These are phyloP conservation scores for Sicus ferrugineus DNA, from an alignment of 2,888 invertebrate species.

Conservation along the genomic window DNA sequence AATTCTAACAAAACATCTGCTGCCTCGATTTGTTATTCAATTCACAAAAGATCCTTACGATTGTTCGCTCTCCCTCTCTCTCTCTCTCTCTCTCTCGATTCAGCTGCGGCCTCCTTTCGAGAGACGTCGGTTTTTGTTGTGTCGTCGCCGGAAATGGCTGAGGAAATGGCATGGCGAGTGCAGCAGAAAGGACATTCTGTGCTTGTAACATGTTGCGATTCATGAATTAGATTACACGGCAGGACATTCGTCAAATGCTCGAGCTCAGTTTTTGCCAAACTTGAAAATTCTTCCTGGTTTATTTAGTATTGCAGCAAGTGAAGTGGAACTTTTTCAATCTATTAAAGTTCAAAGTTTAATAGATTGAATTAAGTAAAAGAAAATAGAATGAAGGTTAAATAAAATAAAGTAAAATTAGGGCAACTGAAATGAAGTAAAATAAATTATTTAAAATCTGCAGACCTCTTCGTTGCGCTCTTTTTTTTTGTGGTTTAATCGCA, in stretches of 20 bases:
- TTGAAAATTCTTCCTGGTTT: background rate
- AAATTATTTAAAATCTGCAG: no score
- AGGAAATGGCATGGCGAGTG: no score
- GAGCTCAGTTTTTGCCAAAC: background rate
- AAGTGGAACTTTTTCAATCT: no score
- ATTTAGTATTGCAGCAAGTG: background rate
- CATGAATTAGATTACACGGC: constrained; percentile 40
- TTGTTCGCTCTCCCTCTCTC: background rate
- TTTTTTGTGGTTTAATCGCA: no score
- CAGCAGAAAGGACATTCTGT: background rate
- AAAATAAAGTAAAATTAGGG: no score
- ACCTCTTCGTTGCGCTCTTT: no score
- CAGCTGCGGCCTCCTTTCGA: background rate
- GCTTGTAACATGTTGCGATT: constrained; percentile 30
- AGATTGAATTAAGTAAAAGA: no score
- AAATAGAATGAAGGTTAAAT: no score
- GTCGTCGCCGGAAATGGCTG: background rate
- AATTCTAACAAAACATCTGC: constrained; percentile 34
- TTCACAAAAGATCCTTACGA: constrained; percentile 36
- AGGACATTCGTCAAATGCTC: constrained; percentile 37
- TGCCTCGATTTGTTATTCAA: constrained; percentile 41
- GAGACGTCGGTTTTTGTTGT: background rate
- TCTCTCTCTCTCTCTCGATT: no score
- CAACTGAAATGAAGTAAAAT: no score
- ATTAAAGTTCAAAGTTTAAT: no score